Conservation (phyloP, 2,113 vertebrate species). For the Neodon shergylaensis region DNA sequence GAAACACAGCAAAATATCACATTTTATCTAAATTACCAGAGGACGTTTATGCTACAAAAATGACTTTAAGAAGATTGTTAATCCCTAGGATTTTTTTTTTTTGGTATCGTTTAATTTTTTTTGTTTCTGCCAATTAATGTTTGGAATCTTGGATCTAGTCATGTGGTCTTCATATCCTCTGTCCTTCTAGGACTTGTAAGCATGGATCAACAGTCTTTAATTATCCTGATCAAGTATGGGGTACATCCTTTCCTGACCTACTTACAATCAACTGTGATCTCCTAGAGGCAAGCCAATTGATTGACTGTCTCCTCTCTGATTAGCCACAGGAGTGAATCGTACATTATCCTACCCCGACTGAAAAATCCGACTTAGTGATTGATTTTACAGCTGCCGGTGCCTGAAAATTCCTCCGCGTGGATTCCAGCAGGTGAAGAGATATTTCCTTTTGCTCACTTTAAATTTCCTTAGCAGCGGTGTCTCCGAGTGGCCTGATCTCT, state of each 20-base stretch:
- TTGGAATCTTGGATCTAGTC: not conserved
- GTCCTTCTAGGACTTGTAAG: not conserved
- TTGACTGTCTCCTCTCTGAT: conserved; percentile 53
- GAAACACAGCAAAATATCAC: not conserved
- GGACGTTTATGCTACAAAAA: not conserved
- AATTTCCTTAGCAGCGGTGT: conserved; percentile 58
- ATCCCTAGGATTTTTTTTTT: conserved; percentile 48
- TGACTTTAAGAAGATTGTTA: not conserved
- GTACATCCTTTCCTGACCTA: conserved; percentile 28
- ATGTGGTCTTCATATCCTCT: not conserved
- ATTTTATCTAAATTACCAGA: not conserved
- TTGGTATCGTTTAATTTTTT: not conserved
- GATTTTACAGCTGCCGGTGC: conserved; percentile 64
- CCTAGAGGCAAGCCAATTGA: conserved; percentile 55
- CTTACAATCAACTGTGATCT: conserved; percentile 69
- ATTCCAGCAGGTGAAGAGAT: conserved; percentile 64
- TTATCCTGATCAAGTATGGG: conserved; percentile 60
- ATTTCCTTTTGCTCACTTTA: conserved; percentile 61
- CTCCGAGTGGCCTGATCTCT: not conserved
- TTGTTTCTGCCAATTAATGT: not conserved
- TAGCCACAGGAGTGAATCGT: conserved; percentile 38
- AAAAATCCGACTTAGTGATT: conserved; percentile 62
- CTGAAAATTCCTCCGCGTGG: conserved; percentile 62
- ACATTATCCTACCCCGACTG: conserved; percentile 32
- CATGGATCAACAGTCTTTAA: conserved; percentile 34